A percentile compares a stretch with the other conserved stretches of the same genome.
Conservation (phyloP, 2,113 vertebrate genomes). For the Hemiprocne comata region DNA sequence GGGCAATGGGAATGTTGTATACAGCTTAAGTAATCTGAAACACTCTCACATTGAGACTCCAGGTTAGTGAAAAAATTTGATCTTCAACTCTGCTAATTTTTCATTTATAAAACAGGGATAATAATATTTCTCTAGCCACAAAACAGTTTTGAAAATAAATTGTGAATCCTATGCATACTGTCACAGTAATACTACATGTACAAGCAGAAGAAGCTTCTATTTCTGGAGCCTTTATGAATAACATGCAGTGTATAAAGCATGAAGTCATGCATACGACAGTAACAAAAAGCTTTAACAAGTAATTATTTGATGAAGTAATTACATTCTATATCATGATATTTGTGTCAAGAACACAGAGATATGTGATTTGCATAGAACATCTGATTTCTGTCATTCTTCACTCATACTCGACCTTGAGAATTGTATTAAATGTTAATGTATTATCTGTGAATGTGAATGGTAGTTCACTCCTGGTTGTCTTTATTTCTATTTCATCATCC, state of each 20-base stretch:
- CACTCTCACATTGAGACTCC: rapidly evolving
- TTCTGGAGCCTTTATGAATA: neutral
- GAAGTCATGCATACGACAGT: neutral
- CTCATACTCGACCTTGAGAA: neutral
- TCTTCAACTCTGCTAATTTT: neutral
- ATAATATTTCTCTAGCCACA: neutral
- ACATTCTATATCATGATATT: neutral
- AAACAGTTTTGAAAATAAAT: neutral
- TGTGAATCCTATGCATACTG: neutral
- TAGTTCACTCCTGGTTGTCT: neutral
- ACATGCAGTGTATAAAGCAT: neutral
- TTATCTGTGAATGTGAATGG: neutral
- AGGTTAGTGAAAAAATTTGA: rapidly evolving
- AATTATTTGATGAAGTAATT: neutral
- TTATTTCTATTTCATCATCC: neutral
- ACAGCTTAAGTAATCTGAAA: neutral
- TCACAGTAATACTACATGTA: neutral
- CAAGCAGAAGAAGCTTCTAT: neutral
- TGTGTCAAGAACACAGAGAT: neutral
- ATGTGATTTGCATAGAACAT: neutral
- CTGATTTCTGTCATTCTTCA: neutral
- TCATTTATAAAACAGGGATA: neutral
- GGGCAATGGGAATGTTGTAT: neutral
- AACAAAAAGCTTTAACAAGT: neutral
- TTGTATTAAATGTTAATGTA: neutral